Evolutionary conservation across 2,797 vertebrate species (phyloP).

Genomic region (Eutrigla gurnardus): DNA sequence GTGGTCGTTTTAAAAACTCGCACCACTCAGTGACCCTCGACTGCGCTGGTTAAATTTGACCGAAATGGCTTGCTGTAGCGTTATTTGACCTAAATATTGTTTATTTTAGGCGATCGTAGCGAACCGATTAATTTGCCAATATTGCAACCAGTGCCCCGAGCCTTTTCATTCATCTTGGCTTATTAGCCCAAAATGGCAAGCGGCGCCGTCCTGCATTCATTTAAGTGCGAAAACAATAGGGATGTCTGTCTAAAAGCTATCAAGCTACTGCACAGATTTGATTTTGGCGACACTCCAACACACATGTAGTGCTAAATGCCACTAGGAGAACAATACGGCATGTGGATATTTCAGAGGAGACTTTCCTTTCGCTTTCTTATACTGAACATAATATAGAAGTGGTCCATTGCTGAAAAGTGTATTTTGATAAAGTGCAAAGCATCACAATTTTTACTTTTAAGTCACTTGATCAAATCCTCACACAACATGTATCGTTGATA

Average conservation of each 20-base stretch:
- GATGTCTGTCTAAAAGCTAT: background rate
- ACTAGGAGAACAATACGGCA: conserved; percentile 45
- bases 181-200: conserved; percentile 4
- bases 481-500: background rate
- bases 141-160: conserved; percentile 21
- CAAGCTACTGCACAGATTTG: conserved; percentile 4
- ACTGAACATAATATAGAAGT: background rate
- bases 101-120: conserved; percentile 64
- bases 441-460: background rate
- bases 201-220: background rate
- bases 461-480: background rate
- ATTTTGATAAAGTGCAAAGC: background rate
- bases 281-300: conserved; percentile 59
- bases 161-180: conserved; percentile 8
- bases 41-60: conserved; percentile 7
- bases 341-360: conserved; percentile 15
- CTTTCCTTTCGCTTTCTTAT: background rate
- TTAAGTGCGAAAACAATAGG: conserved; percentile 19
- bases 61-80: conserved; percentile 12
- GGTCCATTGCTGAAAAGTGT: background rate
- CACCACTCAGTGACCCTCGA: background rate
- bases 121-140: conserved; percentile 45
- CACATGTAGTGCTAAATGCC: conserved; percentile 54
- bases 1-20: conserved; percentile 11
- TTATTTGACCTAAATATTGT: conserved; percentile 70